Evolutionary conservation across 1,140 invertebrate species (phyloP).

Genomic region (Pachyrhynchus sulphureomaculatus): DNA sequence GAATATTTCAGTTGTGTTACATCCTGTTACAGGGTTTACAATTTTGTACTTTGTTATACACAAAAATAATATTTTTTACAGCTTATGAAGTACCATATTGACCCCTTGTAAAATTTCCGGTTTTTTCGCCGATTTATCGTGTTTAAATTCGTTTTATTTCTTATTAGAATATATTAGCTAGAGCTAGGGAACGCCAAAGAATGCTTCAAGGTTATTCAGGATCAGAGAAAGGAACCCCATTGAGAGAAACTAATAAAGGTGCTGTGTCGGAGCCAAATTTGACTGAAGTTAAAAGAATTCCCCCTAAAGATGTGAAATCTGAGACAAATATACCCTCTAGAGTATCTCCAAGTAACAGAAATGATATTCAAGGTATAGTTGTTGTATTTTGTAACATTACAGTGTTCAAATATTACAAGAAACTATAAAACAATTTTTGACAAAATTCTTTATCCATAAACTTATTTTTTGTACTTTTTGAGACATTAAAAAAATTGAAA

Average conservation of each 20-base stretch:
- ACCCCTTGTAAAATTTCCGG: neutral
- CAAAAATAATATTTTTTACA: neutral
- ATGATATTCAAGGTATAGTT: constrained; percentile 4
- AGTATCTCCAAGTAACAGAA: constrained; percentile 39
- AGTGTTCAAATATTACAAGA: too few relatives aligned
- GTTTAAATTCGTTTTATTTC: constrained; percentile 8
- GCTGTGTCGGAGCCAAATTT: constrained; percentile 25
- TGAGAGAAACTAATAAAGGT: constrained; percentile 52
- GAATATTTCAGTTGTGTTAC: neutral
- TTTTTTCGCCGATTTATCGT: neutral
- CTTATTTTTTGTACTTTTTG: too few relatives aligned
- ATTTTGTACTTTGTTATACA: neutral
- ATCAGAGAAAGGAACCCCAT: constrained; percentile 49
- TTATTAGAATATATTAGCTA: constrained; percentile 57
- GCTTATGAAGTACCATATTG: neutral
- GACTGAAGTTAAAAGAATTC: constrained; percentile 1
- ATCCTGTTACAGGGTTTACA: neutral
- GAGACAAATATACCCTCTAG: constrained; percentile 24
- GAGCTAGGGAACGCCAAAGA: constrained; percentile 58
- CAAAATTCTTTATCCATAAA: too few relatives aligned
- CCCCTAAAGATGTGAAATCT: constrained; percentile 13
- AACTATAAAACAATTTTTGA: too few relatives aligned
- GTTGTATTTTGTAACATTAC: too few relatives aligned
- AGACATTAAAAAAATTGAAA: too few relatives aligned
- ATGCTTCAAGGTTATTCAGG: constrained; percentile 54